These are phyloP conservation scores for Sepioteuthis lessoniana DNA, from an alignment of 2,888 invertebrate species.

Conservation along the genomic window DNA sequence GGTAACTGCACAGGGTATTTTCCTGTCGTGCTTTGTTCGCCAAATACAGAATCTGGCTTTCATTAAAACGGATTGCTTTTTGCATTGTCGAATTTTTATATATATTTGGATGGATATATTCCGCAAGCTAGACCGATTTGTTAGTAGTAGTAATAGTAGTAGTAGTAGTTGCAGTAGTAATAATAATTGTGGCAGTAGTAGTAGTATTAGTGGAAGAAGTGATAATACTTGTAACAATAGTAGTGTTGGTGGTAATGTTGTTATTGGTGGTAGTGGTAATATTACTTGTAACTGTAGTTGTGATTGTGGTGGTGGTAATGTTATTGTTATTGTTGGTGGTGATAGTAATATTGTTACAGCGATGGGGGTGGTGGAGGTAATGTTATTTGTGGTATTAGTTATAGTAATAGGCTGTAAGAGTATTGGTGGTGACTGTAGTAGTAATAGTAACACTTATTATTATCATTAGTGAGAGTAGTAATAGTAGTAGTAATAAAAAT, in stretches of 20 bases:
- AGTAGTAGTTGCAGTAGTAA: constrained; percentile 34
- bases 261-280: not conserved
- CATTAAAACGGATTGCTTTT: constrained; percentile 88
- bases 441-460: not conserved
- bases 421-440: not conserved
- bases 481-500: too few species aligned
- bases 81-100: constrained; percentile 79
- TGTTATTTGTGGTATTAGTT: not conserved
- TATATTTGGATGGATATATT: constrained; percentile 36
- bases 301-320: not conserved
- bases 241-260: not conserved
- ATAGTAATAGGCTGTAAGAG: not conserved
- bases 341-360: too few species aligned
- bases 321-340: not conserved
- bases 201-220: not conserved
- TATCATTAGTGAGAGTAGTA: not conserved
- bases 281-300: not conserved
- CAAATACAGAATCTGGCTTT: constrained; percentile 85
- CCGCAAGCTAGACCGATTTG: constrained; percentile 45
- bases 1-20: constrained; percentile 86
- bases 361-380: not conserved
- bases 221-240: not conserved
- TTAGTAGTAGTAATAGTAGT: constrained; percentile 40
- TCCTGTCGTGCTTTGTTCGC: constrained; percentile 90
- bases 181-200: not conserved